Evolutionary conservation across 2,797 vertebrate genomes (phyloP), one percentile per base, ranked within the genome.

Genomic region (Alexandromys oeconomus): DNA sequence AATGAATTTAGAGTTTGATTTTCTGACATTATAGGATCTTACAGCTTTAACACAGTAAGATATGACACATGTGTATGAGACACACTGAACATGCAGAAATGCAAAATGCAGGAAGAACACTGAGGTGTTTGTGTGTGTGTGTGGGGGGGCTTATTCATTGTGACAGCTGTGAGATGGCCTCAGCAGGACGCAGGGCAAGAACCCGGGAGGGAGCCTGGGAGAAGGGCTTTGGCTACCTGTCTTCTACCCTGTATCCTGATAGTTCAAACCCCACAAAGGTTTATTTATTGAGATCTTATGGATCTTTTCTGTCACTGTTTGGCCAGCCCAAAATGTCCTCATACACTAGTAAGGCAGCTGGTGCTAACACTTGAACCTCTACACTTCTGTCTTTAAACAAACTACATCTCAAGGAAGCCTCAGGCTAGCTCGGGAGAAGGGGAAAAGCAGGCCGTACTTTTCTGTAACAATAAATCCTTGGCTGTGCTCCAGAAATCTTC

Each of bases 271-370:
- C 48, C 59, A 81, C 25, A 3, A 69, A 25, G 17, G 40, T 48
- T 71, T 85, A 61, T 85, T 87, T 81, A 31, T 46, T 19, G 21
- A 69, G 88, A 81, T 95, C 82, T 71, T 86, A 69, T 51, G 77
- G 51, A 43, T 81, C 73, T 29, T 73, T 91, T 96, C 74, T 92
- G 79, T 77, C 15, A 67, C 37, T 21, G 74, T 61, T 81, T 51
- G 74, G 76, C 87, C 48, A 31, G 65, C 73, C 27, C 78, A 86
- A 88, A 88, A 88, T 37, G 78, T 81, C 34, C 63, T 89, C 27
- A 67, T 43, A 80, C 31, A 48, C 86, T 31, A 34, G n/a, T 59
- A 6, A 5, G 69, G 48, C 25, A 29, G 57, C 29, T 92, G 86
- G 46, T 67, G 21, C 82, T 74, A 77, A 63, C 46, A 67, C 57